phyloP scores from a whole-genome alignment of 2,888 invertebrate species.

The Drosophila gaucha region DNA sequence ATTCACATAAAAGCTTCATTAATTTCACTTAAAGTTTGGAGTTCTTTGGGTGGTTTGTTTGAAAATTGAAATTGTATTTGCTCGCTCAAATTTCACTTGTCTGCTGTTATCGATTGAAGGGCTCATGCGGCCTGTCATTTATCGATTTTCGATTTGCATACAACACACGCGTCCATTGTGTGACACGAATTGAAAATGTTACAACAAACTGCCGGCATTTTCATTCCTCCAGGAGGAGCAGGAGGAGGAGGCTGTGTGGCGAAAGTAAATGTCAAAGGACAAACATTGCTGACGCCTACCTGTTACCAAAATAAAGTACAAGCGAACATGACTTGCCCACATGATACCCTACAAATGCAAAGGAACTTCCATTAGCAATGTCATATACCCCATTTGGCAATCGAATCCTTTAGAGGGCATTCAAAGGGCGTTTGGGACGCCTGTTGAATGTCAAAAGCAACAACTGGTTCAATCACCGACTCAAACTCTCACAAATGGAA shows the following conservation, averaged over 20 bases:
- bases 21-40: neutral
- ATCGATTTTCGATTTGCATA: conserved; percentile 69
- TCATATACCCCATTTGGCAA: neutral
- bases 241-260: conserved; percentile 2
- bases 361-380: too few species aligned
- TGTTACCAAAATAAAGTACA: conserved; percentile 28
- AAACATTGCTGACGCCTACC: conserved; percentile 49
- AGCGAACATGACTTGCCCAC: neutral
- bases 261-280: conserved; percentile 67
- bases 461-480: conserved; percentile 16
- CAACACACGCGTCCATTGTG: conserved; percentile 34
- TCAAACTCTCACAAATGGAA: conserved; percentile 43
- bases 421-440: conserved; percentile 46
- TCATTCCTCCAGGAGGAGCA: neutral
- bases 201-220: conserved; percentile 26
- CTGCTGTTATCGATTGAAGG: conserved; percentile 46
- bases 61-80: conserved; percentile 8
- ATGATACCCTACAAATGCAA: conserved; percentile 17
- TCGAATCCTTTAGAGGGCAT: neutral
- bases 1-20: neutral
- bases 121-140: conserved; percentile 29
- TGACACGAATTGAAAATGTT: conserved; percentile 44
- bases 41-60: neutral
- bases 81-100: conserved; percentile 5
- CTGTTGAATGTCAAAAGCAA: conserved; percentile 66